Percentiles rank a stretch among this genome's conserved stretches.
These are phyloP conservation scores for Lycocorax pyrrhopterus DNA, from an alignment of 2,113 vertebrate species.

Conservation along the genomic window DNA sequence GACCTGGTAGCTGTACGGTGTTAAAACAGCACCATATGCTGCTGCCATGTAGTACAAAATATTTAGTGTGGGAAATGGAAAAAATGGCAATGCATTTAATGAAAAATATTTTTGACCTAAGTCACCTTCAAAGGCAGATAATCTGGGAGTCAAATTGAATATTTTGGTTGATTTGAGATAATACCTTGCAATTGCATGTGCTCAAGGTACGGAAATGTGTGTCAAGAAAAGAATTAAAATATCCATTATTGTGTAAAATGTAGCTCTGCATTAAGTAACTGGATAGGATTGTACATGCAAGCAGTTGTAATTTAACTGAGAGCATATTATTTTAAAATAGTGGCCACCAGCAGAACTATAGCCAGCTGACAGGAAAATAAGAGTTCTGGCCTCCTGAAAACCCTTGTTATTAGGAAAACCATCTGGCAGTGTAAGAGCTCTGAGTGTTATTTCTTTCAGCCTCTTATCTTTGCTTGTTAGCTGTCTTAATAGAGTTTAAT, in stretches of 20 bases:
- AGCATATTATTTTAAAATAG: neutral
- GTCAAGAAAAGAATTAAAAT: slow-evolving; percentile 27
- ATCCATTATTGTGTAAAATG: slow-evolving; percentile 12
- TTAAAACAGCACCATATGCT: neutral
- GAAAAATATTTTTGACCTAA: neutral
- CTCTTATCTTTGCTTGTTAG: slow-evolving; percentile 29
- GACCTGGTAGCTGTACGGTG: neutral
- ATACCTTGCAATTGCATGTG: slow-evolving; percentile 39
- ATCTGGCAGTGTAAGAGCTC: neutral
- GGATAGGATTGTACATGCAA: neutral
- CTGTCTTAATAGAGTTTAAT: slow-evolving; percentile 5
- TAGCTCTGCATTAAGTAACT: slow-evolving; percentile 20
- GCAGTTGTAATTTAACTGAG: neutral
- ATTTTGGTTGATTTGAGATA: slow-evolving; percentile 1
- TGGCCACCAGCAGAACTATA: neutral
- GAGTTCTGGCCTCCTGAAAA: slow-evolving; percentile 20
- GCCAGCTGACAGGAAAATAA: slow-evolving; percentile 21
- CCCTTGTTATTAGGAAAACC: neutral
- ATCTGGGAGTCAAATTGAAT: slow-evolving; percentile 33
- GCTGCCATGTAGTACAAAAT: neutral
- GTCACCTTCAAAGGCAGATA: slow-evolving; percentile 12
- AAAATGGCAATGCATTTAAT: slow-evolving; percentile 22
- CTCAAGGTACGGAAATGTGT: neutral
- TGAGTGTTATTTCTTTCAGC: slow-evolving; percentile 21
- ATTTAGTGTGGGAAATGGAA: neutral